These are phyloP conservation scores for Lethocerus indicus DNA, from an alignment of 1,140 invertebrate genomes.

Conservation along the genomic window DNA sequence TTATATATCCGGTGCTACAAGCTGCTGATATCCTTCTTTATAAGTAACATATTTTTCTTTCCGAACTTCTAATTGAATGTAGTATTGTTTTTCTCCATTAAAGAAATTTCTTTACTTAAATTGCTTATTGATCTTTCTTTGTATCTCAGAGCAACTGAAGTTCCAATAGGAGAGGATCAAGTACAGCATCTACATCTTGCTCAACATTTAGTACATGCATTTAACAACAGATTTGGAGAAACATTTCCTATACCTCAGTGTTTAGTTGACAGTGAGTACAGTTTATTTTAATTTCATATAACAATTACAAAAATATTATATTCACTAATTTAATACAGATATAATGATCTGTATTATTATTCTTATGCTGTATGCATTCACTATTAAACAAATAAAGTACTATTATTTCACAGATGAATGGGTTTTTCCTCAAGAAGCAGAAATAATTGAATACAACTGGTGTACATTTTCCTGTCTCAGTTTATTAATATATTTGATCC, in stretches of 20 bases:
- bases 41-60: slow-evolving; percentile 34
- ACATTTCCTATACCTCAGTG: slow-evolving; percentile 58
- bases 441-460: too few species aligned
- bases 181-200: slow-evolving; percentile 80
- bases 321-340: too few species aligned
- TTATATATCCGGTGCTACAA: slow-evolving; percentile 86
- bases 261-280: too few species aligned
- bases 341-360: too few species aligned
- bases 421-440: too few species aligned
- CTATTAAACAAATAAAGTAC: too few species aligned
- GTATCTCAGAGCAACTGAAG: slow-evolving; percentile 57
- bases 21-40: slow-evolving; percentile 89
- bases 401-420: too few species aligned
- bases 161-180: slow-evolving; percentile 94
- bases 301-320: too few species aligned
- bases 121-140: slow-evolving; percentile 1
- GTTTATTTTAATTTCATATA: too few species aligned
- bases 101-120: background rate
- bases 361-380: too few species aligned
- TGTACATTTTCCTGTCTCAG: too few species aligned
- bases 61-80: background rate
- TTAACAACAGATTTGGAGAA: slow-evolving; percentile 59
- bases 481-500: too few species aligned
- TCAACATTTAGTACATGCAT: slow-evolving; percentile 61
- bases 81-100: background rate